A percentile compares a stretch with the other conserved stretches of the same genome.
phyloP scores from a whole-genome alignment of 2,888 invertebrate species.

The Blastobasis lacticolella region DNA sequence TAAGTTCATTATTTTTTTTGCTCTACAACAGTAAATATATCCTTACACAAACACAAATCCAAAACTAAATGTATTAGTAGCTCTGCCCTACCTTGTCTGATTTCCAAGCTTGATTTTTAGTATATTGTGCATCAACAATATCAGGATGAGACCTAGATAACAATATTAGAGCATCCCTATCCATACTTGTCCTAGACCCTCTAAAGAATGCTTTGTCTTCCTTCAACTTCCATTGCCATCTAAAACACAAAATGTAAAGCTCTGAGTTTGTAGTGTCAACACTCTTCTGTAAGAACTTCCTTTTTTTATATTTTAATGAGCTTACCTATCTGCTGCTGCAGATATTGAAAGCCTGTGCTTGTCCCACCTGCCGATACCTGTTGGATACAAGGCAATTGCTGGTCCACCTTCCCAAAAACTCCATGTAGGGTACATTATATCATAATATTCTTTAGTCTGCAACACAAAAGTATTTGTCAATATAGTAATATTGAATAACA shows the following conservation, averaged over 20 bases:
- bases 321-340: slow-evolving; percentile 74
- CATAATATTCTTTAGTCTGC: slow-evolving; percentile 83
- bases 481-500: background rate
- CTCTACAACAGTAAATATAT: no score
- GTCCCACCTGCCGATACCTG: slow-evolving; percentile 96
- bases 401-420: slow-evolving; percentile 99
- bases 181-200: slow-evolving; percentile 94
- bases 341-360: slow-evolving; percentile 82
- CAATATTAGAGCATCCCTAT: slow-evolving; percentile 90
- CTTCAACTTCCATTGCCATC: slow-evolving; percentile 86
- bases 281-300: background rate
- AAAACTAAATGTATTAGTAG: no score
- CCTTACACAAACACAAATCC: no score
- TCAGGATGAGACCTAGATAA: slow-evolving; percentile 84
- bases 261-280: background rate
- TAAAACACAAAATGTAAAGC: slow-evolving; percentile 18
- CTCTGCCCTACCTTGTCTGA: slow-evolving; percentile 79
- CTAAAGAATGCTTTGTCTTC: slow-evolving; percentile 85
- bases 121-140: slow-evolving; percentile 93
- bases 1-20: background rate
- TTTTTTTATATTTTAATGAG: no score
- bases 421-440: slow-evolving; percentile 98
- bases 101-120: slow-evolving; percentile 99
- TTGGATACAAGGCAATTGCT: slow-evolving; percentile 93
- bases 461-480: slow-evolving; percentile 11